Percentiles rank a stretch among this genome's conserved stretches.
Conservation (phyloP, 2,888 invertebrate genomes). For the Hyalella azteca region DNA sequence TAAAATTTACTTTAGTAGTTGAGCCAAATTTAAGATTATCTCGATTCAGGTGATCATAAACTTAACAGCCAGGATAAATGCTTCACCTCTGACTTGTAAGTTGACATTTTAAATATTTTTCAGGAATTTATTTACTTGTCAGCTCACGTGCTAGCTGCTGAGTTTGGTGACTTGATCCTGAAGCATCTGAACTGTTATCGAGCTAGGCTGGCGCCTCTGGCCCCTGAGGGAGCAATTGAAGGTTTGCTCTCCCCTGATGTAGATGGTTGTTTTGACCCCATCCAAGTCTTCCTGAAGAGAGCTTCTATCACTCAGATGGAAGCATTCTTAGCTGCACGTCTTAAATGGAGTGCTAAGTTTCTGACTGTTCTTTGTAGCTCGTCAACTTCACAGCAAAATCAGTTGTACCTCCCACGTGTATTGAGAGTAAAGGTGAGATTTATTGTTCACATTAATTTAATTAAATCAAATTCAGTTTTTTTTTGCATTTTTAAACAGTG, state of each 20-base stretch:
- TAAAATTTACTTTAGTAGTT: too few relatives aligned
- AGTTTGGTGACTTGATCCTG: not conserved
- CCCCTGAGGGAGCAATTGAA: not conserved
- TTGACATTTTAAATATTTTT: too few relatives aligned
- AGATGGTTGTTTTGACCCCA: not conserved
- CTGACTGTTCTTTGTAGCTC: not conserved
- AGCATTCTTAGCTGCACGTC: not conserved
- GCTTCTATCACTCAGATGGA: not conserved
- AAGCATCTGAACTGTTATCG: not conserved
- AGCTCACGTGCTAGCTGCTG: not conserved
- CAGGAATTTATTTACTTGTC: not conserved
- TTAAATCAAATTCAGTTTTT: too few relatives aligned
- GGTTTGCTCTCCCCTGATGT: not conserved
- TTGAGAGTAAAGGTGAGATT: not conserved
- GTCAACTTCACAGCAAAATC: not conserved
- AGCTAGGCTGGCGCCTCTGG: not conserved
- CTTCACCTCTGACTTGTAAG: too few relatives aligned
- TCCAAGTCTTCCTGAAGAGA: not conserved
- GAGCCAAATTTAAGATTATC: too few relatives aligned
- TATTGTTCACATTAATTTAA: too few relatives aligned
- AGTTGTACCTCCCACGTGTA: not conserved
- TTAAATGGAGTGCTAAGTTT: not conserved
- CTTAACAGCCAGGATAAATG: too few relatives aligned
- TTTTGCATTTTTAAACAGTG: too few relatives aligned
- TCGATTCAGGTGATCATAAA: too few relatives aligned